Percentiles rank a stretch among this genome's conserved stretches.
Conservation (phyloP, 2,113 vertebrate species). For the Hemiscyllium ocellatum region DNA sequence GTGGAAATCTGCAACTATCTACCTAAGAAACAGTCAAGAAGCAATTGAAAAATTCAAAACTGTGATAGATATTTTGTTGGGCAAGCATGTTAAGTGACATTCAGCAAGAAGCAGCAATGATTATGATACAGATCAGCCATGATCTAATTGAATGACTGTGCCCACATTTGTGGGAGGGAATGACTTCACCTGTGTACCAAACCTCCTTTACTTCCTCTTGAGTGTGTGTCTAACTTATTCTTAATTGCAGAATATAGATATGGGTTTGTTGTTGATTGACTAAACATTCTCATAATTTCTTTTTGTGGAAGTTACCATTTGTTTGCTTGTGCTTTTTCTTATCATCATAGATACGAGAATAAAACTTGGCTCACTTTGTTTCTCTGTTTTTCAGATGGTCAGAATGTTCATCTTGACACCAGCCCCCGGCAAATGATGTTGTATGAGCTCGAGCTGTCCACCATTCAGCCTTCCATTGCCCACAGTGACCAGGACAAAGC, state of each 20-base stretch:
- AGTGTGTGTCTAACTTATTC: neutral
- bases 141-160: neutral
- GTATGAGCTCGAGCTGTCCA: slow-evolving; percentile 84
- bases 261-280: slow-evolving; percentile 44
- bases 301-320: slow-evolving; percentile 39
- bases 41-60: neutral
- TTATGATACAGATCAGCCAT: neutral
- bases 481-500: slow-evolving; percentile 92
- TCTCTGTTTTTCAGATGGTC: slow-evolving; percentile 61
- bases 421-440: slow-evolving; percentile 74
- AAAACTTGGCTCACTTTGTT: slow-evolving; percentile 40
- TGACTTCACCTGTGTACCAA: neutral
- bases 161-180: neutral
- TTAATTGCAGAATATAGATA: neutral
- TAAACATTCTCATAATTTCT: slow-evolving; percentile 42
- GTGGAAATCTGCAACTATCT: neutral
- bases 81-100: neutral
- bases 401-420: slow-evolving; percentile 81
- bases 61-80: neutral
- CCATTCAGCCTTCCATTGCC: slow-evolving; percentile 80
- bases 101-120: neutral
- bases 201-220: neutral
- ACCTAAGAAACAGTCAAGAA: neutral
- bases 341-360: neutral
- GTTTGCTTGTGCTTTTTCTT: neutral